Percentiles rank a stretch among this genome's conserved stretches.
Conservation (phyloP, 1,140 invertebrate genomes). For the Bombus haemorrhoidalis region DNA sequence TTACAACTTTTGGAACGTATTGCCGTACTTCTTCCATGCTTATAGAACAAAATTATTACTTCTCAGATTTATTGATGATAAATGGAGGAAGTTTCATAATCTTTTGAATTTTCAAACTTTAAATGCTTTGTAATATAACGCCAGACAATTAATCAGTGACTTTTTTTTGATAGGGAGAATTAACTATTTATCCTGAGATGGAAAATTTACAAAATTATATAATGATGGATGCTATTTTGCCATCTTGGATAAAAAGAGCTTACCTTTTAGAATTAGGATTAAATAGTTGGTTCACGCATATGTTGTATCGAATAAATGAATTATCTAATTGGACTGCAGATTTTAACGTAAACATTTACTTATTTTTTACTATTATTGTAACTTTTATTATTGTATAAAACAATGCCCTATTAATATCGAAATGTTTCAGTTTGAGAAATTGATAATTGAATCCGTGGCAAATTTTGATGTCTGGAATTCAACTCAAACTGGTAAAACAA, state of each 20-base stretch:
- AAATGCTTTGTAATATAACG: too few species aligned
- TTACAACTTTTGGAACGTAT: too few species aligned
- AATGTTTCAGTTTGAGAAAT: neutral
- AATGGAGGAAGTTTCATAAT: too few species aligned
- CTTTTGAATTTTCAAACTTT: too few species aligned
- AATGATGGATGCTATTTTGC: slow-evolving; percentile 93
- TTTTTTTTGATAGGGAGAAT: slow-evolving; percentile 87
- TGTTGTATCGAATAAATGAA: slow-evolving; percentile 90
- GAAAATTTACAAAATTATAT: slow-evolving; percentile 90
- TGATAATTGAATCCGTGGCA: neutral
- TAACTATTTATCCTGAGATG: slow-evolving; percentile 97
- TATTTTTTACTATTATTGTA: neutral
- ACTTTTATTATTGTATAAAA: too few species aligned
- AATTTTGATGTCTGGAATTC: neutral
- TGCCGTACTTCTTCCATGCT: too few species aligned
- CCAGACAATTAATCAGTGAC: neutral
- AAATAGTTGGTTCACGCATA: slow-evolving; percentile 94
- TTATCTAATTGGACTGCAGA: slow-evolving; percentile 91
- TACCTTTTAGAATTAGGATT: slow-evolving; percentile 95
- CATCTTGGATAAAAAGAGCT: slow-evolving; percentile 91
- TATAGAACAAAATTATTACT: too few species aligned
- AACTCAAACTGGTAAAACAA: neutral
- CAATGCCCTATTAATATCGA: neutral
- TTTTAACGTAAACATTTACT: slow-evolving; percentile 83
- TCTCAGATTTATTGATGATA: too few species aligned